phyloP scores from a whole-genome alignment of 2,797 vertebrate genomes.

The Numenius phaeopus region DNA sequence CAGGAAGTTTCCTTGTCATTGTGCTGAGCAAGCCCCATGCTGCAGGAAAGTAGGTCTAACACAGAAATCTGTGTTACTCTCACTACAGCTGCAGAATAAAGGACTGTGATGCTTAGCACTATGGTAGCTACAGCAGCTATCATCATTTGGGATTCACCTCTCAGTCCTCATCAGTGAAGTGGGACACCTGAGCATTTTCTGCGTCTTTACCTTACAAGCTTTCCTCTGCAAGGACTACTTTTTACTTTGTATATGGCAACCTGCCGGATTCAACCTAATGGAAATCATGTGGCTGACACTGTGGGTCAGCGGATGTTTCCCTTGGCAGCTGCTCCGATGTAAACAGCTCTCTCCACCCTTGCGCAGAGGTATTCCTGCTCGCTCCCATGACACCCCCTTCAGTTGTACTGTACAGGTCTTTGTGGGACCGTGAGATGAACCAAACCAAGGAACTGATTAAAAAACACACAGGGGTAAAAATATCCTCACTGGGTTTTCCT shows the following conservation, averaged over 20 bases:
- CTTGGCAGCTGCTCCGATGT: neutral
- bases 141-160: neutral
- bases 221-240: neutral
- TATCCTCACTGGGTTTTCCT: accelerated
- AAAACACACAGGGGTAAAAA: neutral
- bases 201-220: neutral
- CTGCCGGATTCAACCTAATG: neutral
- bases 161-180: neutral
- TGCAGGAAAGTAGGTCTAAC: neutral
- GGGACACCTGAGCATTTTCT: neutral
- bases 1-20: neutral
- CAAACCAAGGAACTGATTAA: neutral
- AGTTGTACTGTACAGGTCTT: neutral
- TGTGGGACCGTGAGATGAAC: neutral
- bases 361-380: neutral
- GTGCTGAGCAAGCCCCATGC: neutral
- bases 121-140: neutral
- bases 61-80: neutral
- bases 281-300: neutral
- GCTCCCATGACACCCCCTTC: neutral
- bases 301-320: neutral
- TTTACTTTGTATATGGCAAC: neutral
- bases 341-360: neutral
- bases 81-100: neutral
- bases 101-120: neutral